Evolutionary conservation across 1,140 invertebrate genomes (phyloP).

Genomic region (Micrasema minimum): DNA sequence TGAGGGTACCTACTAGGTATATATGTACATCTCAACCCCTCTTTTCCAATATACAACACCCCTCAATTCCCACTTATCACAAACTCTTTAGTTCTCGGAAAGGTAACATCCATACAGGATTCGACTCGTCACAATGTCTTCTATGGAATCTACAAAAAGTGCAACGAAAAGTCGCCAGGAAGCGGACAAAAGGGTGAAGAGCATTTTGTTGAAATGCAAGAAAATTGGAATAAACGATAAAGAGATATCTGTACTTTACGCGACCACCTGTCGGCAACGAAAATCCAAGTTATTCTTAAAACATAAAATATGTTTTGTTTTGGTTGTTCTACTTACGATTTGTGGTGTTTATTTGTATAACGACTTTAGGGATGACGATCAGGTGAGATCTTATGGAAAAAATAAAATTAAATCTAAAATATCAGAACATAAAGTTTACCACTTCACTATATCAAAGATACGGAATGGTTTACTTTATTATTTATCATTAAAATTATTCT

Average conservation of each 20-base stretch:
- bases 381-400: too few species aligned
- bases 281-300: constrained; percentile 17
- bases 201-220: constrained; percentile 44
- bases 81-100: constrained; percentile 1
- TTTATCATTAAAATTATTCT: too few species aligned
- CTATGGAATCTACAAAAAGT: constrained; percentile 14
- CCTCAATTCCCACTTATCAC: constrained; percentile 5
- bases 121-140: constrained; percentile 1
- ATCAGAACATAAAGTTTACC: too few species aligned
- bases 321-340: constrained; percentile 1
- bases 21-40: too few species aligned
- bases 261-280: neutral
- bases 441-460: too few species aligned
- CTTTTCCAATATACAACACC: too few species aligned
- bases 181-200: constrained; percentile 41
- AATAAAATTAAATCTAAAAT: too few species aligned
- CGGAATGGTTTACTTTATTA: too few species aligned
- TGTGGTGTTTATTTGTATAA: constrained; percentile 11
- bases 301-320: neutral
- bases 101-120: neutral
- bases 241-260: constrained; percentile 23
- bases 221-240: constrained; percentile 34
- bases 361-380: constrained; percentile 20
- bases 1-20: too few species aligned
- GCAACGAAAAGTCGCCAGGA: constrained; percentile 42